Evolutionary conservation across 2,888 invertebrate species (phyloP), one percentile per base, ranked within the genome.

Genomic region (Sturmia bella): DNA sequence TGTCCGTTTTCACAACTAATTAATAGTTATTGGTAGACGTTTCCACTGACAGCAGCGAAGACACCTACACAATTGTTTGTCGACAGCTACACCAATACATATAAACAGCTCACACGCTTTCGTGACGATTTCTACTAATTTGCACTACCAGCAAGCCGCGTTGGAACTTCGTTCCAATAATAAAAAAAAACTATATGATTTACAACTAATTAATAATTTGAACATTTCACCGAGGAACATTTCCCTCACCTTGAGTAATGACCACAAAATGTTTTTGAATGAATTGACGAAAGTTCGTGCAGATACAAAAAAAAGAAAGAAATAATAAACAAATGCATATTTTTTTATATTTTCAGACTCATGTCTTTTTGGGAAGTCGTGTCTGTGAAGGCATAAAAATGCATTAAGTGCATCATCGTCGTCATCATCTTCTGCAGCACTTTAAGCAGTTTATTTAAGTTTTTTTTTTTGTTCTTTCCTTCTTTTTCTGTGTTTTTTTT

Each of bases 311-410:
- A 69, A 70, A 27, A 64, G 48, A 32, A 9, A 32, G 3, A 27
- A 17, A 37, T 61, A 61, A 52, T 19, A 61, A 61, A 59, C 54
- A 50, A 70, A 77, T 70, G 32, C 48, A 77, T 68, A 77, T 70
- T 63, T 77, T 69, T 57, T 57, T 32, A 32, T 32, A 45, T 32
- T 52, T 43, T 50, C 45, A 66, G 69, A n/a, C 76, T 61, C 52
- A 59, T 59, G 66, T 32, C 64, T 50, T 54, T n/a, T 72, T 66
- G 72, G 32, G 72, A 52, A 72, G 57, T 78, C 72, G 32, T 66
- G 78, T 68, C 72, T 73, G 78, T 59, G 59, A 79, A 79, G 78
- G 72, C 78, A 79, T 73, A 68, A 79, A 79, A 79, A 73, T 79
- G 78, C 78, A 79, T 79, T 73, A 59, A 66, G 52, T 78, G 72